Percentiles rank a stretch among this genome's conserved stretches.
These are phyloP conservation scores for Apostichopus japonicus DNA, from an alignment of 35 echinoderm and acorn worm genomes.

Conservation along the genomic window DNA sequence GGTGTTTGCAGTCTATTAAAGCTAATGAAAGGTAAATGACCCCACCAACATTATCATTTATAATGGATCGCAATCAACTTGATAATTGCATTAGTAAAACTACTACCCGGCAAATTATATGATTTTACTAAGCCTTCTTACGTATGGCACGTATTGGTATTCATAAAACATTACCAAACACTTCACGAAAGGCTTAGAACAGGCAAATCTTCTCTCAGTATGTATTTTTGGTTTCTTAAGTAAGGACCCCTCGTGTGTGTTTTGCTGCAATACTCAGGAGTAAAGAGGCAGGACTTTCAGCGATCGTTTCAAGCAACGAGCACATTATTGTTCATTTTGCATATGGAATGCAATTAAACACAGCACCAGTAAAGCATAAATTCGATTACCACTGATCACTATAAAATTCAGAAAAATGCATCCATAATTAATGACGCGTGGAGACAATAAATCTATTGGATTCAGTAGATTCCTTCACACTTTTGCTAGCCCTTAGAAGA, in stretches of 20 bases:
- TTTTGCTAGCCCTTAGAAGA: not conserved
- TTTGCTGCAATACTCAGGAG: not conserved
- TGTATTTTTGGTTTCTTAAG: not conserved
- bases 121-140: too few species aligned
- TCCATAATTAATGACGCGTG: slow-evolving; percentile 49
- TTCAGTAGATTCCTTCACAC: slow-evolving; percentile 14
- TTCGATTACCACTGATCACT: slow-evolving; percentile 29
- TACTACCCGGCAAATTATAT: too few species aligned
- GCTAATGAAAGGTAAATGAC: too few species aligned
- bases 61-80: too few species aligned
- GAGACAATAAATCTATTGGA: not conserved
- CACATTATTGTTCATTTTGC: slow-evolving; percentile 21
- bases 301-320: not conserved
- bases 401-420: slow-evolving; percentile 19
- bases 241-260: not conserved
- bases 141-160: too few species aligned
- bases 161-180: too few species aligned
- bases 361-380: slow-evolving; percentile 33
- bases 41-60: too few species aligned
- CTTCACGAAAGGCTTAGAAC: too few species aligned
- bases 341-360: slow-evolving; percentile 49
- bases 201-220: too few species aligned
- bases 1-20: too few species aligned
- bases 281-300: not conserved
- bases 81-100: too few species aligned